Percentiles rank a stretch among this genome's conserved stretches.
Evolutionary conservation across 1,140 invertebrate genomes (phyloP).

Genomic region (Drosophila ogumai): DNA sequence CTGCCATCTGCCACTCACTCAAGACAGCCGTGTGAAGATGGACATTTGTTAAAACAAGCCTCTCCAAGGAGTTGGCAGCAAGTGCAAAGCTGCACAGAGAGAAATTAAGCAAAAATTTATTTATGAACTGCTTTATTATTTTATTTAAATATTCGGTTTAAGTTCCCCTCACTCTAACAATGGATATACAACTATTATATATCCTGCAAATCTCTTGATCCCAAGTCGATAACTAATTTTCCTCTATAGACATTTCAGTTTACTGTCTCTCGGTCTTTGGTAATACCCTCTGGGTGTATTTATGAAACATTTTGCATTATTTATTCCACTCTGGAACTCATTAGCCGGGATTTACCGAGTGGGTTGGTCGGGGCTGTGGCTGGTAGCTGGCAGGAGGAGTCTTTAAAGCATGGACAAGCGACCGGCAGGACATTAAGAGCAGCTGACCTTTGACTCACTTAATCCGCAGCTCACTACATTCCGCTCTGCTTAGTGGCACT

Average conservation of each 20-base stretch:
- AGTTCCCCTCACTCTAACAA: background rate
- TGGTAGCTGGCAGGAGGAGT: conserved; percentile 3
- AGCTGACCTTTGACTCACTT: conserved; percentile 63
- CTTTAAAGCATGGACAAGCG: conserved; percentile 7
- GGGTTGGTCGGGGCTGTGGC: background rate
- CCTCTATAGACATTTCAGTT: background rate
- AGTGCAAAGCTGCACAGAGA: background rate
- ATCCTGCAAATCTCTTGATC: background rate
- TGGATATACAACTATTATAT: background rate
- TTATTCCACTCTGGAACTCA: conserved; percentile 58
- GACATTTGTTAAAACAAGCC: conserved; percentile 62
- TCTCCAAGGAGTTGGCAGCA: background rate
- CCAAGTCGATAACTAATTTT: background rate
- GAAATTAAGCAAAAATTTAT: background rate
- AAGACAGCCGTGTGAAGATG: conserved; percentile 51
- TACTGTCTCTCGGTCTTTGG: background rate
- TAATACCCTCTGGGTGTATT: conserved; percentile 33
- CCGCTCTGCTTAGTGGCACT: conserved; percentile 26
- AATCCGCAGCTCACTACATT: conserved; percentile 33
- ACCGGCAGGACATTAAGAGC: conserved; percentile 53
- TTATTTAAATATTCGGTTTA: background rate
- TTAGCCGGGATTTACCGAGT: conserved; percentile 45
- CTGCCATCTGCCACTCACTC: conserved; percentile 25
- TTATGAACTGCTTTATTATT: background rate
- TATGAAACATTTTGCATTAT: conserved; percentile 74